Evolutionary conservation across 2,113 vertebrate species (phyloP), one percentile per base, ranked within the genome.

Genomic region (Xiphophorus hellerii): DNA sequence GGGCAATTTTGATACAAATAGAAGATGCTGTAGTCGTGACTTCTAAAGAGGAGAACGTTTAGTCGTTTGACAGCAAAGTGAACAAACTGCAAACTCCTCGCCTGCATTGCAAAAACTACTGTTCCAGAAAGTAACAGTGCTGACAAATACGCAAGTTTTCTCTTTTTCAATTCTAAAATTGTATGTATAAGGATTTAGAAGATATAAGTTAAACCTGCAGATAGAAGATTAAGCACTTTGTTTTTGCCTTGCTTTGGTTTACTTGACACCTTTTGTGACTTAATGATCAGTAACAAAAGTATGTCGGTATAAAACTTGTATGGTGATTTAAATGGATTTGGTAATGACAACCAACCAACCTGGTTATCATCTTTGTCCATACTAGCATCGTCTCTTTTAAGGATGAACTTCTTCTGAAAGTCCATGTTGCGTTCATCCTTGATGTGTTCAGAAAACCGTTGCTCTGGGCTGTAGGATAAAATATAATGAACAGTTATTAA

Each of bases 341-440:
- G 31, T 44, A 28, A 37, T 65, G 37, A 22, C 30, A 63, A 48
- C 15, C 35, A 0, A 42, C 48, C 22, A 39, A 99, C 98, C 97
- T 99, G 97, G 93, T 99, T 99, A 87, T 99, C 98, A 82, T 99
- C 98, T 85, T 98, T 96, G 78, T 99, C 98, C 95, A 97, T 97
- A 93, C 98, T 99, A 92, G 97, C 93, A 78, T 99, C 97, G 58
- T 99, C 97, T 87, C 98, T 94, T 87, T 99, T 99, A 0, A 99
- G 95, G 87, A 99, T 99, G 77, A 99, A 99, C 88, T 97, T 97
- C 93, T 99, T 98, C 0, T 98, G 98, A 91, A 98, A 99, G 74
- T 99, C 98, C 58, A 96, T 91, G 61, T 94, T 98, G 88, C 97
- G 96, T 91, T 99, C 98, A 74, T 99, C 98, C 81, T 98, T 98